Evolutionary conservation across 2,888 invertebrate species (phyloP).

Genomic region (Drosophila siamana): DNA sequence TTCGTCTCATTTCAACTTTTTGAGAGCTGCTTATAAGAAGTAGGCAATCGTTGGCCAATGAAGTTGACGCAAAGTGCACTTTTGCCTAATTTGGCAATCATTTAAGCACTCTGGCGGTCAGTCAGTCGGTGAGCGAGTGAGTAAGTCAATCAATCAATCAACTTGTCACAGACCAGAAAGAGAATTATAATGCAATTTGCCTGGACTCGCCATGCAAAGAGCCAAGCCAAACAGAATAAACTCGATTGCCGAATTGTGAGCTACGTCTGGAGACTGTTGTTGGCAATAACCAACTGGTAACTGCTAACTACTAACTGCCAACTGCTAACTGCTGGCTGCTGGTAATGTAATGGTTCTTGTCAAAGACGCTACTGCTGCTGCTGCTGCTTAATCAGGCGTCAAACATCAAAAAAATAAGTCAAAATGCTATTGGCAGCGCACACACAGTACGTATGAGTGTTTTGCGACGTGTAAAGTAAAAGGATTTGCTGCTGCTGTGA

Average conservation of each 20-base stretch:
- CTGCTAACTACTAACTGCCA: neutral
- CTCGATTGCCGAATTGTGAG: constrained; percentile 35
- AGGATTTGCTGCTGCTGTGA: constrained; percentile 9
- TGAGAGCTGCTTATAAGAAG: neutral
- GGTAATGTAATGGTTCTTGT: constrained; percentile 36
- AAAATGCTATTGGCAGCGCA: constrained; percentile 17
- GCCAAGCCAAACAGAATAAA: constrained; percentile 32
- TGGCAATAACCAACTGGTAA: neutral
- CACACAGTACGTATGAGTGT: constrained; percentile 50
- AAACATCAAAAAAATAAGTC: constrained; percentile 62
- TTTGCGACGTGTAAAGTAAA: constrained; percentile 25
- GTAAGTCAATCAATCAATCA: constrained; percentile 52
- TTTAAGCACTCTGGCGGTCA: constrained; percentile 34
- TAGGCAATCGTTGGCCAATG: neutral
- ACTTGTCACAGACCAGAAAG: constrained; percentile 41
- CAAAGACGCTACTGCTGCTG: constrained; percentile 17
- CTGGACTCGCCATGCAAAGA: constrained; percentile 50
- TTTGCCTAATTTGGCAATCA: constrained; percentile 62
- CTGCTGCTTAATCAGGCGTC: constrained; percentile 66
- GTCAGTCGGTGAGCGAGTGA: constrained; percentile 36
- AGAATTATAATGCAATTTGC: constrained; percentile 67
- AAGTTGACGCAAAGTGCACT: constrained; percentile 59
- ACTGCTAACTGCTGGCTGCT: neutral
- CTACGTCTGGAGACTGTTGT: constrained; percentile 5
- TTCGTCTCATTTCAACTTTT: neutral